phyloP scores from a whole-genome alignment of 2,113 vertebrate species.

The Passer montanus region DNA sequence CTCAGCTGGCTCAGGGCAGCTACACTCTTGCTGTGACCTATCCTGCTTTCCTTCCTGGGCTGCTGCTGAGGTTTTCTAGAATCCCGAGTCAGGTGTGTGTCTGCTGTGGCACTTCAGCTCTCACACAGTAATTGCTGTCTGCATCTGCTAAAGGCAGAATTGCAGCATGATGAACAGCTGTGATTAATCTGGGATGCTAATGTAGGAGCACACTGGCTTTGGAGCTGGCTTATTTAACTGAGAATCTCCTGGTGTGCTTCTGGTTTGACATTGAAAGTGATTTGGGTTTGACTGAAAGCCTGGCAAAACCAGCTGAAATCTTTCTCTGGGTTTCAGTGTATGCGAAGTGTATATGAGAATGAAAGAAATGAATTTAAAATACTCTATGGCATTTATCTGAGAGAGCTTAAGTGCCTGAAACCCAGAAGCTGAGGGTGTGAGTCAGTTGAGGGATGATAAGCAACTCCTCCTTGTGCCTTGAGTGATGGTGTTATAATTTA shows the following conservation, averaged over 20 bases:
- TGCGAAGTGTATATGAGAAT: neutral
- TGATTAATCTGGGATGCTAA: neutral
- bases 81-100: neutral
- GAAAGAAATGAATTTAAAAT: neutral
- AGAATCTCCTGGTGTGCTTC: neutral
- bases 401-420: neutral
- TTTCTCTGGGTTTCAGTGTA: neutral
- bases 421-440: neutral
- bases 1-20: neutral
- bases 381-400: neutral
- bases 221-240: neutral
- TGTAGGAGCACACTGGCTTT: neutral
- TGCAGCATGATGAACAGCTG: neutral
- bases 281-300: neutral
- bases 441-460: neutral
- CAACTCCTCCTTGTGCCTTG: neutral
- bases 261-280: neutral
- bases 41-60: neutral
- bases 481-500: neutral
- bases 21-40: neutral
- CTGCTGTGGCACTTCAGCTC: neutral
- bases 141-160: rapidly evolving
- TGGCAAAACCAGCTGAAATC: neutral
- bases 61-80: neutral
- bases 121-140: neutral